Conservation (phyloP, 2,888 invertebrate species). For the Tipula lateralis region DNA sequence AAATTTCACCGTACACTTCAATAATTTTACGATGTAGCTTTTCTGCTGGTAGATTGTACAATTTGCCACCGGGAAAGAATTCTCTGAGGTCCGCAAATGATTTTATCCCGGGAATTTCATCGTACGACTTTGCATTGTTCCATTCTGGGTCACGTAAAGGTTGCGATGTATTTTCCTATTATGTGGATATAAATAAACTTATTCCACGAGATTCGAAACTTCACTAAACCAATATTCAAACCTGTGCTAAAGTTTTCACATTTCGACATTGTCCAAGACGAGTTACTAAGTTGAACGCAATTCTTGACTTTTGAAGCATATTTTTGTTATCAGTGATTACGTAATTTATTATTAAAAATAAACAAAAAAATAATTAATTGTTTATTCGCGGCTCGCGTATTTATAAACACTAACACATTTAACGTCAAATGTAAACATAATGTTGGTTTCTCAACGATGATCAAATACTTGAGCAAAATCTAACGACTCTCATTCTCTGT, state of each 20-base stretch:
- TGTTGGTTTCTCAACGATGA: not conserved
- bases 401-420: not conserved
- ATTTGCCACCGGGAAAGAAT: conserved; percentile 41
- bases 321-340: not conserved
- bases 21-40: conserved; percentile 20
- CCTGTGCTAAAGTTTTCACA: not conserved
- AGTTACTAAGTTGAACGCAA: not conserved
- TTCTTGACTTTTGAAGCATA: not conserved
- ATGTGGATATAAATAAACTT: not conserved
- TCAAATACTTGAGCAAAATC: not conserved
- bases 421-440: no score
- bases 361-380: not conserved
- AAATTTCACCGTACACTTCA: conserved; percentile 31
- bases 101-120: conserved; percentile 39
- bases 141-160: conserved; percentile 38
- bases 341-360: not conserved
- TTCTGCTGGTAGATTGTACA: not conserved
- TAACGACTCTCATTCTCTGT: not conserved
- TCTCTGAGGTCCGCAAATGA: conserved; percentile 34
- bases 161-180: not conserved
- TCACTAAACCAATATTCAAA: not conserved
- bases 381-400: not conserved
- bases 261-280: not conserved
- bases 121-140: conserved; percentile 40
- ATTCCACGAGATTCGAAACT: no score